Evolutionary conservation across 2,113 vertebrate genomes (phyloP).

Genomic region (Sylvilagus bachmani): DNA sequence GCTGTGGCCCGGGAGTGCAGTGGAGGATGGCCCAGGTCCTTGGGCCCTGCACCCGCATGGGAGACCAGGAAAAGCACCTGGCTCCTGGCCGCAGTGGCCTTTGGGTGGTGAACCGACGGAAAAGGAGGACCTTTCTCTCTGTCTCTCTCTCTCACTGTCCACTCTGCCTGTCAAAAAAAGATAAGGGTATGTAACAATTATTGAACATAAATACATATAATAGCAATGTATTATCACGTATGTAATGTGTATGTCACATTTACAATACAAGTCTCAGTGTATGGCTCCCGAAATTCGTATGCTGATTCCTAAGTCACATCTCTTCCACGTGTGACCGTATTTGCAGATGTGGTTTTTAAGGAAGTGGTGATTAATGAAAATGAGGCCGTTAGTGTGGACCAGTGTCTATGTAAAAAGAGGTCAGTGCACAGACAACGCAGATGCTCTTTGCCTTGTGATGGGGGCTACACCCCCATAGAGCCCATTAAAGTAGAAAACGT

Average conservation of each 20-base stretch:
- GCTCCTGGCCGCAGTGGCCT: too few relatives aligned
- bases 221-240: not conserved
- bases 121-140: too few relatives aligned
- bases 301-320: not conserved
- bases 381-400: not conserved
- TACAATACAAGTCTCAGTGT: not conserved
- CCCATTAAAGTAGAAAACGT: not conserved
- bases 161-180: too few relatives aligned
- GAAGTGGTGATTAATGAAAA: not conserved
- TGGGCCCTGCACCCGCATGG: too few relatives aligned
- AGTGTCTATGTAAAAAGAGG: not conserved
- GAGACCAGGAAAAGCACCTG: too few relatives aligned
- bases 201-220: not conserved
- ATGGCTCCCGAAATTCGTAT: not conserved
- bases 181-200: not conserved
- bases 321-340: too few relatives aligned
- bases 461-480: not conserved
- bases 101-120: too few relatives aligned
- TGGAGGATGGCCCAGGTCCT: too few relatives aligned
- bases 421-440: not conserved
- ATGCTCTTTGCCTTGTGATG: not conserved
- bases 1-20: too few relatives aligned
- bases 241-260: not conserved
- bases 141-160: too few relatives aligned
- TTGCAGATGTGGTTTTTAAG: not conserved